Base-by-base conservation (phyloP, 2,113 vertebrate genomes). In the Pleuronectes platessa region DNA sequence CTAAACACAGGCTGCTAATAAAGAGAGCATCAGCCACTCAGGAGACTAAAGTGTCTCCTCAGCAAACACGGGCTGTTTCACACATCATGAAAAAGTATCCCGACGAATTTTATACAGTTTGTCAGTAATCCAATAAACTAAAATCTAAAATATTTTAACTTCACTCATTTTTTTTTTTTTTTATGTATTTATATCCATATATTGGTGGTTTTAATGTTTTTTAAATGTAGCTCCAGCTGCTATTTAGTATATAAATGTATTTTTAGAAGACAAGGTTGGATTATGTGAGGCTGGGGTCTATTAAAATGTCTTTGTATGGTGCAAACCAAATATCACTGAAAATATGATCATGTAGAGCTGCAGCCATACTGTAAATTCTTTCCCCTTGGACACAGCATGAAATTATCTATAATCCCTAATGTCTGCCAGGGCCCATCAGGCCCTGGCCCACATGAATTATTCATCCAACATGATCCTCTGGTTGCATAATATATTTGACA, bases 11-110 rank as follows among this genome's bases (percentile, higher is more conserved):
- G 42, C 62, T 37, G 68, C 75, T 75, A 59, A 72, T 42, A 74
- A 68, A 80, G 68, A 26, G 70, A 68, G 58, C 78, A 76, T 77
- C 84, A 78, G 56, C 81, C 76, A 71, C 37, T 79, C 67, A 27
- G 53, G 68, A 61, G 54, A 58, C 13, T 26, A 56, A 83, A 74
- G 62, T 79, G 67, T 72, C 40, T 84, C 20, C 61, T 76, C 59
- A 80, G 70, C 58, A 74, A 84, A 78, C 80, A 45, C 8, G 10
- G n/a, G 45, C 35, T 9, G 35, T 65, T 65, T 69, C 37, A 65
- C 35, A 49, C 6, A 51, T 15, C 4, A 15, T 49, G 45, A 49
- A 5, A 49, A 47, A 17, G n/a, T 20, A 64, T 17, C 42, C 0
- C 17, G 24, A 45, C 37, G 23, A 21, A 58, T n/a, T 24, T 45